Percentiles rank a stretch among this genome's conserved stretches.
Conservation (phyloP, 2,113 vertebrate species). For the Lepisosteus osseus region DNA sequence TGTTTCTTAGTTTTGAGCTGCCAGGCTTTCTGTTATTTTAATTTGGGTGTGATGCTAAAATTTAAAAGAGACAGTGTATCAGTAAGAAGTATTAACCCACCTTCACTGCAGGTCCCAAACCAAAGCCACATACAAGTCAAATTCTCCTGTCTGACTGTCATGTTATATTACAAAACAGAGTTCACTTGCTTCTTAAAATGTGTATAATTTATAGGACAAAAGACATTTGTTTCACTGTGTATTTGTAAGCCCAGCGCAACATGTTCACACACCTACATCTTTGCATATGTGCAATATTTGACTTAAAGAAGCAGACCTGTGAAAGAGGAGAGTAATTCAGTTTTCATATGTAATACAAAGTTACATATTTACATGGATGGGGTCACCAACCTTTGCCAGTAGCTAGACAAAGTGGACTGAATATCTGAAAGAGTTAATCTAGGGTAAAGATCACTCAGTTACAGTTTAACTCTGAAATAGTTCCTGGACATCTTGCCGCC, state of each 20-base stretch:
- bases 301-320: conserved; percentile 19
- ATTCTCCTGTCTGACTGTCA: too few relatives aligned
- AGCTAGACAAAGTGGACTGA: neutral
- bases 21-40: neutral
- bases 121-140: too few relatives aligned
- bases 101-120: neutral
- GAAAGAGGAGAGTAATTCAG: neutral
- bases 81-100: neutral
- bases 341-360: conserved; percentile 8
- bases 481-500: neutral
- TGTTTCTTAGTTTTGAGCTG: conserved; percentile 5
- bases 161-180: too few relatives aligned
- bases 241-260: conserved; percentile 33
- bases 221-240: conserved; percentile 1
- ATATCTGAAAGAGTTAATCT: neutral
- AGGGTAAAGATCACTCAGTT: neutral
- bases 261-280: conserved; percentile 19
- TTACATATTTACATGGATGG: conserved; percentile 4
- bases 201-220: too few relatives aligned
- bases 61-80: neutral
- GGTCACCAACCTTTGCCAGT: neutral
- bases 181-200: neutral
- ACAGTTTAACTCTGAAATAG: neutral
- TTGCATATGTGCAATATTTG: conserved; percentile 29
- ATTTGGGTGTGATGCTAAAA: neutral